Percentiles rank a stretch among this genome's conserved stretches.
Conservation (phyloP, 2,113 vertebrate species). For the Python bivittatus region DNA sequence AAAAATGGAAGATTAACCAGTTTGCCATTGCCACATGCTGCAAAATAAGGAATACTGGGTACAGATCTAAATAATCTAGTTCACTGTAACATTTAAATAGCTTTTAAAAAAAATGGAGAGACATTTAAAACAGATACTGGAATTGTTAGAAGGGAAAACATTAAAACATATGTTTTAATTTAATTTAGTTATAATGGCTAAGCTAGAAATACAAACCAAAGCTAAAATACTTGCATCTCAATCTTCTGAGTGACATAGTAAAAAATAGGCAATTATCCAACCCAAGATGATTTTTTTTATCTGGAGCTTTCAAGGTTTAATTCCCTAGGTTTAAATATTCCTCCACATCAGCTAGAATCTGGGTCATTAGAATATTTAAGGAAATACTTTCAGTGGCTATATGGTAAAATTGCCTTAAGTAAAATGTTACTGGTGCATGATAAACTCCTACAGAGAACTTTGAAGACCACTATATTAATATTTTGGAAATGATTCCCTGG, state of each 20-base stretch:
- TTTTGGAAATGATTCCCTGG: constrained; percentile 11
- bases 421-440: constrained; percentile 11
- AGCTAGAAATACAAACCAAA: constrained; percentile 30
- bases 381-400: not conserved
- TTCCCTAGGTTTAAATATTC: not conserved
- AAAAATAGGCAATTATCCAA: no score
- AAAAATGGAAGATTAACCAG: not conserved
- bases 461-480: constrained; percentile 26
- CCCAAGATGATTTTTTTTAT: no score
- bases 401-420: not conserved
- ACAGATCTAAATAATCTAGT: not conserved
- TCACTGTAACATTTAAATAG: not conserved
- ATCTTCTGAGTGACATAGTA: not conserved
- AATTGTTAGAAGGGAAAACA: constrained; percentile 20
- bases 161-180: constrained; percentile 27
- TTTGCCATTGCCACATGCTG: not conserved
- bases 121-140: constrained; percentile 24
- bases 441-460: constrained; percentile 19
- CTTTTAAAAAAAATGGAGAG: constrained; percentile 20
- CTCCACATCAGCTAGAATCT: not conserved
- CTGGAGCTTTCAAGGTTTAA: not conserved
- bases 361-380: not conserved
- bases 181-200: not conserved
- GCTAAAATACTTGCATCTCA: not conserved
- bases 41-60: constrained; percentile 1